Evolutionary conservation across 1,140 invertebrate genomes (phyloP).

Genomic region (Neodiprion pinetum): DNA sequence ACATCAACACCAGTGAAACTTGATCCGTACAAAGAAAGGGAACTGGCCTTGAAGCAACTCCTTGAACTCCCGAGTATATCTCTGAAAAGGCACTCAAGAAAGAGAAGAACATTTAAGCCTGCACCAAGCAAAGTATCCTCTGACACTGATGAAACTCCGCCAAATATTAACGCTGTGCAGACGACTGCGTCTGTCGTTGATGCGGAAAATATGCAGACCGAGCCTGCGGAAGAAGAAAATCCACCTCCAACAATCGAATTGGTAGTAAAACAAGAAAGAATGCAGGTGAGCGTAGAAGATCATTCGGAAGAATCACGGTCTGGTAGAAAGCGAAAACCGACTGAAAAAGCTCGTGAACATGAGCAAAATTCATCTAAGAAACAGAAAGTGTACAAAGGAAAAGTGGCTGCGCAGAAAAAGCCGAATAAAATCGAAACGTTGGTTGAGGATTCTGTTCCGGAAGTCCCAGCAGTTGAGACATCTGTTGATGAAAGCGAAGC

Average conservation of each 20-base stretch:
- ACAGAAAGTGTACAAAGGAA: slow-evolving; percentile 43
- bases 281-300: slow-evolving; percentile 7
- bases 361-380: slow-evolving; percentile 48
- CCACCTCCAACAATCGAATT: slow-evolving; percentile 22
- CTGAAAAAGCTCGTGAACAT: slow-evolving; percentile 57
- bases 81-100: slow-evolving; percentile 40
- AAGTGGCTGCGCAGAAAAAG: slow-evolving; percentile 28
- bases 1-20: slow-evolving; percentile 42
- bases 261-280: neutral
- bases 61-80: slow-evolving; percentile 53
- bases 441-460: neutral
- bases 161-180: slow-evolving; percentile 4
- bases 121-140: slow-evolving; percentile 18
- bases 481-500: neutral
- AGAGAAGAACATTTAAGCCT: slow-evolving; percentile 25
- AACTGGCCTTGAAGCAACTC: slow-evolving; percentile 64
- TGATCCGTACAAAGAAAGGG: slow-evolving; percentile 57
- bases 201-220: neutral
- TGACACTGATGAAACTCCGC: slow-evolving; percentile 8
- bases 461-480: neutral
- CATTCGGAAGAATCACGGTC: slow-evolving; percentile 51
- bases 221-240: slow-evolving; percentile 25
- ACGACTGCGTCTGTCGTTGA: neutral
- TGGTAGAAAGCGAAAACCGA: slow-evolving; percentile 56
- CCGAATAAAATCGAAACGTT: neutral